Percentiles rank a stretch among this genome's conserved stretches.
Evolutionary conservation across 2,888 invertebrate species (phyloP).

Genomic region (Meteorus colon): DNA sequence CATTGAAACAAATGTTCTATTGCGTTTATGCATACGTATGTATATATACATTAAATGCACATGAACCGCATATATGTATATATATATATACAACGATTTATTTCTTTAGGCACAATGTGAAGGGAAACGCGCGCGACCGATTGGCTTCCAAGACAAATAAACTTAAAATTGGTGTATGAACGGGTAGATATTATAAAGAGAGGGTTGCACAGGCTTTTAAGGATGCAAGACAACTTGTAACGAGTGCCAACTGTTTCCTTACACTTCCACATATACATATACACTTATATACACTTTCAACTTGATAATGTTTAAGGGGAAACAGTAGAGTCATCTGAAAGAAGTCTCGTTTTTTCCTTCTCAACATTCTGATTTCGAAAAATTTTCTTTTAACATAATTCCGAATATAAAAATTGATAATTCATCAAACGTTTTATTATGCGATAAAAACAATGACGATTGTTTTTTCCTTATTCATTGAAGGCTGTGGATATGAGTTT

Average conservation of each 20-base stretch:
- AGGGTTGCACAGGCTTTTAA: slow-evolving; percentile 19
- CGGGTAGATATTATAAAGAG: slow-evolving; percentile 1
- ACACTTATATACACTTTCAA: neutral
- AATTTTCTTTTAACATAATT: too few relatives aligned
- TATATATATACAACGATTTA: slow-evolving; percentile 54
- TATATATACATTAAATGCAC: neutral
- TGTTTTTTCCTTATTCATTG: too few relatives aligned
- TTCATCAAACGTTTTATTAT: too few relatives aligned
- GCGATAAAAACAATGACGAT: too few relatives aligned
- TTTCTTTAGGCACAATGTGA: slow-evolving; percentile 66
- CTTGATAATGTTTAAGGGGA: neutral
- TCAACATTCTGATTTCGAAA: too few relatives aligned
- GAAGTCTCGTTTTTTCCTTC: neutral
- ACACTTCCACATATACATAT: slow-evolving; percentile 1
- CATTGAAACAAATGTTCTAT: slow-evolving; percentile 18
- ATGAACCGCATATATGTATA: slow-evolving; percentile 40
- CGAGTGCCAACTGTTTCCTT: slow-evolving; percentile 30
- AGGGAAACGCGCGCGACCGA: slow-evolving; percentile 63
- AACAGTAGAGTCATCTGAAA: neutral
- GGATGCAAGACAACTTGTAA: slow-evolving; percentile 28
- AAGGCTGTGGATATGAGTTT: too few relatives aligned
- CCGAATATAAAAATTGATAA: too few relatives aligned
- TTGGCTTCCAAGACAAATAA: slow-evolving; percentile 67
- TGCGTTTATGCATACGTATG: neutral
- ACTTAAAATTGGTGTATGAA: slow-evolving; percentile 51